phyloP scores from a whole-genome alignment of 1,140 invertebrate species.

The Drosophila mauritiana region DNA sequence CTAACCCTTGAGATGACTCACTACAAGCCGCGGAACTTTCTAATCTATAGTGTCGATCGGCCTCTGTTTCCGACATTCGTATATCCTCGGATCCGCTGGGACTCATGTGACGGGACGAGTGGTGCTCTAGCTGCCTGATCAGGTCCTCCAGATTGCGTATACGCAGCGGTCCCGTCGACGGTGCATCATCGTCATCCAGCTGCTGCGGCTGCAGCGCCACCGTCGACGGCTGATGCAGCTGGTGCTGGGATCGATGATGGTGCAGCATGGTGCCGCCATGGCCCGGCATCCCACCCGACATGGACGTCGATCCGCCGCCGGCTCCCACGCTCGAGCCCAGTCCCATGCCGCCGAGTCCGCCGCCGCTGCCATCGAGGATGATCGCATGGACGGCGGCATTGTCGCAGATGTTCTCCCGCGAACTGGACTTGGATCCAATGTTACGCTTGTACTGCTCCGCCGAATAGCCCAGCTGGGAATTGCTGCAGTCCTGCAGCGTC shows the following conservation, averaged over 20 bases:
- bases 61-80: slow-evolving; percentile 95
- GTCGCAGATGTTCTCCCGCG: slow-evolving; percentile 88
- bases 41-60: slow-evolving; percentile 93
- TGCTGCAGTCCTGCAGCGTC: slow-evolving; percentile 88
- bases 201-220: slow-evolving; percentile 55
- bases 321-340: slow-evolving; percentile 61
- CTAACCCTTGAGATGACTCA: slow-evolving; percentile 90
- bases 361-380: slow-evolving; percentile 73
- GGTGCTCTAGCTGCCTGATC: slow-evolving; percentile 95
- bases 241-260: slow-evolving; percentile 82
- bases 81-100: slow-evolving; percentile 96
- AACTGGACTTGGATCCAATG: slow-evolving; percentile 86
- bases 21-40: slow-evolving; percentile 91
- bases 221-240: slow-evolving; percentile 75
- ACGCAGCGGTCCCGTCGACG: slow-evolving; percentile 90
- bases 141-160: slow-evolving; percentile 96
- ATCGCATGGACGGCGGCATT: slow-evolving; percentile 85
- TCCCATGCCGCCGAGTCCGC: slow-evolving; percentile 51
- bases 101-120: slow-evolving; percentile 94
- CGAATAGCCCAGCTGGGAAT: slow-evolving; percentile 85
- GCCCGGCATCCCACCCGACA: slow-evolving; percentile 44
- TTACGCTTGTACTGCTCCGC: slow-evolving; percentile 87
- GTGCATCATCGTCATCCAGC: slow-evolving; percentile 89
- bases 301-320: slow-evolving; percentile 37
- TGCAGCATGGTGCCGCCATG: slow-evolving; percentile 68